These are phyloP conservation scores for Eriocheir sinensis DNA, from an alignment of 1,140 invertebrate species.

Conservation along the genomic window DNA sequence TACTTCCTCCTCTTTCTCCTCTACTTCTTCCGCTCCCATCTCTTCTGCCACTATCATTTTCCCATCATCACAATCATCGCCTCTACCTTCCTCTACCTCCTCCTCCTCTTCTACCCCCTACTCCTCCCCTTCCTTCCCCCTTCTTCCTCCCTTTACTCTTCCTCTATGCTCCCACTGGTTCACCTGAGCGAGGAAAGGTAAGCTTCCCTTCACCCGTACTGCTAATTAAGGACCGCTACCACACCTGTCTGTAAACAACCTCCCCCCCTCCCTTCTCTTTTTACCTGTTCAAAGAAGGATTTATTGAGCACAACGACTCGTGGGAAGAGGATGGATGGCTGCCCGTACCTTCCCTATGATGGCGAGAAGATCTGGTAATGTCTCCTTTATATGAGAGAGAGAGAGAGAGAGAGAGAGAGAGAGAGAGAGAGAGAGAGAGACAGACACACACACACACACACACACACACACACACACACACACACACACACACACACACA, in stretches of 20 bases:
- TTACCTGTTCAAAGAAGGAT: background rate
- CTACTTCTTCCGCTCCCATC: too few relatives aligned
- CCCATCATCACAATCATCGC: too few relatives aligned
- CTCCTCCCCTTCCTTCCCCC: background rate
- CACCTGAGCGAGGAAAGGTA: slow-evolving; percentile 5
- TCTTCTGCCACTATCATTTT: too few relatives aligned
- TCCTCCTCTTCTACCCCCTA: too few relatives aligned
- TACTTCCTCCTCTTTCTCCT: too few relatives aligned
- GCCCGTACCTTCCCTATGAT: background rate
- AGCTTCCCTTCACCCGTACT: slow-evolving; percentile 2
- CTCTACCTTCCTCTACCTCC: background rate
- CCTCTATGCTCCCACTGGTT: slow-evolving; percentile 10
- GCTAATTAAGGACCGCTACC: background rate
- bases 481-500: background rate
- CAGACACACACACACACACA: background rate
- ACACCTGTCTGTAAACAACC: background rate
- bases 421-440: slow-evolving; percentile 21
- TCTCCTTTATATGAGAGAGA: background rate
- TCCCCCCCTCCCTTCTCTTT: background rate
- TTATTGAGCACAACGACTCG: background rate
- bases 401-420: background rate
- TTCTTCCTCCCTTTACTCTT: background rate
- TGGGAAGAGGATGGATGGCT: too few relatives aligned
- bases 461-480: background rate
- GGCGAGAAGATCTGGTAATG: background rate